phyloP scores from a whole-genome alignment of 2,113 vertebrate genomes.

The Corynorhinus townsendii region DNA sequence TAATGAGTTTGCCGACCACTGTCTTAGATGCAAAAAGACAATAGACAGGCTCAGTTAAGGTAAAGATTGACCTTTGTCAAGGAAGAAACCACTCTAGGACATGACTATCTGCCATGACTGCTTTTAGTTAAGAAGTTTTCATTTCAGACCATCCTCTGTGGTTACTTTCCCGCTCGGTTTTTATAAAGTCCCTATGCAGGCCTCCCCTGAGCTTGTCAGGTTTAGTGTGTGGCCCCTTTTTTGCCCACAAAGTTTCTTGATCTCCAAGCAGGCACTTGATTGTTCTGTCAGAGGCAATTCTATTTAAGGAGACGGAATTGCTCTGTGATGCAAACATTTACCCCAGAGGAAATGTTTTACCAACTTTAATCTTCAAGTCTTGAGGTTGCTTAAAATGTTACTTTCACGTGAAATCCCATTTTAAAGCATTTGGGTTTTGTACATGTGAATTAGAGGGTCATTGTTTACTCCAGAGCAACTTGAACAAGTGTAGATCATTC shows the following conservation, averaged over 20 bases:
- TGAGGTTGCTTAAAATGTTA: background rate
- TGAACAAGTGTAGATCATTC: background rate
- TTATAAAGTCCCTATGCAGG: background rate
- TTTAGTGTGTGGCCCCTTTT: background rate
- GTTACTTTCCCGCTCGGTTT: background rate
- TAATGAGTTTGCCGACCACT: no score
- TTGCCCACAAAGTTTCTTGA: background rate
- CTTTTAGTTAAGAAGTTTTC: background rate
- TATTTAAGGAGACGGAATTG: background rate
- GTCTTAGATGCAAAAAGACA: background rate
- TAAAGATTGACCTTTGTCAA: background rate
- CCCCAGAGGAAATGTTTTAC: background rate
- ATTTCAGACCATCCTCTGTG: background rate
- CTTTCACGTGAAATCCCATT: background rate
- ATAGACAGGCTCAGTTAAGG: background rate
- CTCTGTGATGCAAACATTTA: background rate
- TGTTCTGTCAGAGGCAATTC: background rate
- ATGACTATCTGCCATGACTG: background rate
- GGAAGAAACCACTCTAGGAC: background rate
- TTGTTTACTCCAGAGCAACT: background rate
- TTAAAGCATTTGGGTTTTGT: background rate
- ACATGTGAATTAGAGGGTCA: background rate
- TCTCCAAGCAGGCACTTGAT: background rate
- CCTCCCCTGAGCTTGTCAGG: background rate
- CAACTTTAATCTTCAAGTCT: background rate